A percentile compares a stretch with the other conserved stretches of the same genome.
phyloP scores from a whole-genome alignment of 2,797 vertebrate genomes.

The Sternarchorhynchus goeldii region DNA sequence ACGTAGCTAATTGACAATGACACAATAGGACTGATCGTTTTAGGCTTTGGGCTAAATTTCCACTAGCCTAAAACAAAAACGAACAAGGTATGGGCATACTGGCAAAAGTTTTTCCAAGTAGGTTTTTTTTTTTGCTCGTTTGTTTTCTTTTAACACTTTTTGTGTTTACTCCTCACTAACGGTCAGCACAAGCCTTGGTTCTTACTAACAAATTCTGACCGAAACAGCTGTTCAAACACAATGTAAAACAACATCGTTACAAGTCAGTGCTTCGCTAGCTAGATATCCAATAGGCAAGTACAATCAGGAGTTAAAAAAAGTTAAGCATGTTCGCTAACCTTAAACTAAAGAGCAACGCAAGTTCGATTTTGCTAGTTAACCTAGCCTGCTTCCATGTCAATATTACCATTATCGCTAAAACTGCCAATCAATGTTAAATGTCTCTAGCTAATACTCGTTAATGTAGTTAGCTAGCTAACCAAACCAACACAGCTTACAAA shows the following conservation, averaged over 20 bases:
- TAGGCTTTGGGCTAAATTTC: too few species aligned
- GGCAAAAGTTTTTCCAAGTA: not conserved
- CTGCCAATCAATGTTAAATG: not conserved
- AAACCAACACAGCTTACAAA: not conserved
- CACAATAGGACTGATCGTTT: not conserved
- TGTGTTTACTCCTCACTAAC: not conserved
- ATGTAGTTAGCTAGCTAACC: not conserved
- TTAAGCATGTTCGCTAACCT: not conserved
- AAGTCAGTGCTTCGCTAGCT: not conserved
- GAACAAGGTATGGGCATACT: not conserved
- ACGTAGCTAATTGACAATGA: not conserved
- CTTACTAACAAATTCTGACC: not conserved
- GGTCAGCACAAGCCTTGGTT: not conserved
- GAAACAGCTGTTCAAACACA: constrained; percentile 14
- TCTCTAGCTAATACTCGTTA: not conserved
- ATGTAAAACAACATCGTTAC: not conserved
- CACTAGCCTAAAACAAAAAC: not conserved
- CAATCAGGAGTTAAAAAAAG: not conserved
- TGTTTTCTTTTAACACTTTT: not conserved
- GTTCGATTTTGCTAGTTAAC: too few species aligned
- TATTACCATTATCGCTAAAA: not conserved
- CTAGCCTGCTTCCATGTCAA: not conserved
- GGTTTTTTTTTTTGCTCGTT: too few species aligned
- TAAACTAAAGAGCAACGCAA: too few species aligned
- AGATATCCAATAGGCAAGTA: too few species aligned